Conservation (phyloP, 2,888 invertebrate genomes). For the Apamea epomidion region DNA sequence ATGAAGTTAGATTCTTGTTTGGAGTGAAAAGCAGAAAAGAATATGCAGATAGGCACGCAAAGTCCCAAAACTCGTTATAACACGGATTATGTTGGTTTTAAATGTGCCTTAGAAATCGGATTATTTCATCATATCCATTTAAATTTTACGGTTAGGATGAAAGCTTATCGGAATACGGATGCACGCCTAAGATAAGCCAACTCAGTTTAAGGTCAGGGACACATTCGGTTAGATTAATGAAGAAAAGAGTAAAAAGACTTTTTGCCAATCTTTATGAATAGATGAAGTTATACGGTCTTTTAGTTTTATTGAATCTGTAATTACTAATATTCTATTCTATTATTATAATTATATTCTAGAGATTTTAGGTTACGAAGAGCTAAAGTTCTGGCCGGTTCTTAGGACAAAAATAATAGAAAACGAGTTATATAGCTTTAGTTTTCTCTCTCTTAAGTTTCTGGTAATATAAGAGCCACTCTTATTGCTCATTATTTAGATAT, state of each 20-base stretch:
- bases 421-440: conserved; percentile 1
- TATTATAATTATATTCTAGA: not conserved
- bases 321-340: not conserved
- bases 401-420: not conserved
- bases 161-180: conserved; percentile 41
- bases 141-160: conserved; percentile 32
- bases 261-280: not conserved
- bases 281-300: not conserved
- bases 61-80: conserved; percentile 53
- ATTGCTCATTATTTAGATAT: conserved; percentile 15
- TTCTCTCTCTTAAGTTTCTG: not conserved
- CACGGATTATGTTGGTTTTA: conserved; percentile 46
- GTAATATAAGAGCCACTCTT: not conserved
- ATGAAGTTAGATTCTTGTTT: conserved; percentile 38
- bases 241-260: conserved; percentile 13
- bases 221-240: not conserved
- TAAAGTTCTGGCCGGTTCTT: not conserved
- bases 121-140: conserved; percentile 42
- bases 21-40: conserved; percentile 23
- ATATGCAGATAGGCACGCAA: conserved; percentile 8
- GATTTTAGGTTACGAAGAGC: not conserved
- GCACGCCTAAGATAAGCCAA: conserved; percentile 38
- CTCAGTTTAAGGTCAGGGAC: conserved; percentile 12
- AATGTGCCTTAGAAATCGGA: conserved; percentile 37
- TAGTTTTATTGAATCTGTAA: not conserved